phyloP scores from a whole-genome alignment of 2,888 invertebrate species.

The Cantharis lateralis region DNA sequence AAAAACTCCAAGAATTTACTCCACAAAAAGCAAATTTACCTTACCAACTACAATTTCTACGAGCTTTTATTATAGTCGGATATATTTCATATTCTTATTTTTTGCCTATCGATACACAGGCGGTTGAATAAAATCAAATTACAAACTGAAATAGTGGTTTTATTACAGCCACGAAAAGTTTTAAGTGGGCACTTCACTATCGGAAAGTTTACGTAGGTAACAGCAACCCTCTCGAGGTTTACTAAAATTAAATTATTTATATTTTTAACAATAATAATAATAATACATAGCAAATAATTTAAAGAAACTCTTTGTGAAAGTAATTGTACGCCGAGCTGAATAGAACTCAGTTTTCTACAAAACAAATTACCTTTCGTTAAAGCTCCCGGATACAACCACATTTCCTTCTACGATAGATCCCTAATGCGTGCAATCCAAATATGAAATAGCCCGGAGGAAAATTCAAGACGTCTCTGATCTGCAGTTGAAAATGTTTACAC shows the following conservation, averaged over 20 bases:
- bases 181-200: not conserved
- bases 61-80: not conserved
- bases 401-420: constrained; percentile 13
- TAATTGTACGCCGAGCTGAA: not conserved
- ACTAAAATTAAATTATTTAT: not conserved
- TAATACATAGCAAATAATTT: not conserved
- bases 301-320: not conserved
- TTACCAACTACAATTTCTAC: not conserved
- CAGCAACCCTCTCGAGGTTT: not conserved
- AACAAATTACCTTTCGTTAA: constrained; percentile 12
- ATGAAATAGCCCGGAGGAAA: constrained; percentile 4
- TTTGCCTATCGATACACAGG: not conserved
- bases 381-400: constrained; percentile 13
- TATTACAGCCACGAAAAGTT: not conserved
- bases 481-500: not conserved
- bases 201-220: not conserved
- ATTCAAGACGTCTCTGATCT: not conserved
- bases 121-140: not conserved
- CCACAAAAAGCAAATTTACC: not conserved
- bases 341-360: constrained; percentile 19
- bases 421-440: constrained; percentile 12
- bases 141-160: not conserved
- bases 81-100: not conserved
- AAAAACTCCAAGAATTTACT: not conserved
- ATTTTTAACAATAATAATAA: not conserved